Conservation (phyloP, 2,113 vertebrate species). For the Micronycteris hirsuta region DNA sequence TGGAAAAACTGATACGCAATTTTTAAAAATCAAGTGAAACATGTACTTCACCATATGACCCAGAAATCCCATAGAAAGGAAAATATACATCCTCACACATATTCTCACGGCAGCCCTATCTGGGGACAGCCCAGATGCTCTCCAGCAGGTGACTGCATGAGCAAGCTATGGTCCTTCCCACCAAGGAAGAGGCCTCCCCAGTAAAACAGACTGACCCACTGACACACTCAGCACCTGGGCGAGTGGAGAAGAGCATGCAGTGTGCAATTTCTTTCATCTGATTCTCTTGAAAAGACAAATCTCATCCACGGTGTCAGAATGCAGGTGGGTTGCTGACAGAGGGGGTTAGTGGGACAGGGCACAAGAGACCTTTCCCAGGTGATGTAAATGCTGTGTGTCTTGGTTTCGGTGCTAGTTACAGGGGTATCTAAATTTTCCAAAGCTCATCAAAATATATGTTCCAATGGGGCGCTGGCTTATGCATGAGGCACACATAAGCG, state of each 20-base stretch:
- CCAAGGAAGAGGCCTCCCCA: accelerated
- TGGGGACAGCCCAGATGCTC: background rate
- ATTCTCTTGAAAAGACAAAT: background rate
- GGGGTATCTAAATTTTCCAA: background rate
- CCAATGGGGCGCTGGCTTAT: too few species aligned
- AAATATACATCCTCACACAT: too few species aligned
- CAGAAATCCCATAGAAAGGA: background rate
- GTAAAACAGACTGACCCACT: background rate
- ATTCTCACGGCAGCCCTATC: background rate
- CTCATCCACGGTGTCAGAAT: accelerated
- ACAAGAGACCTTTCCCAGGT: accelerated
- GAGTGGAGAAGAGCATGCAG: background rate
- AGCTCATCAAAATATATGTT: background rate
- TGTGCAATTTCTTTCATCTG: background rate
- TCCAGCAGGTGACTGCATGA: background rate
- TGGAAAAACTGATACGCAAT: background rate
- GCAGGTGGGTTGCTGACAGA: background rate
- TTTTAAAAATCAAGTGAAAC: background rate
- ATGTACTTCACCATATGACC: background rate
- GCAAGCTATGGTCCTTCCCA: accelerated
- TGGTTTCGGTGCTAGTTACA: background rate
- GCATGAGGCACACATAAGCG: too few species aligned
- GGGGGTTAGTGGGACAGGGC: too few species aligned
- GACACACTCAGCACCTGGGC: accelerated
- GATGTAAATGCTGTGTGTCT: accelerated